A percentile compares a stretch with the other conserved stretches of the same genome.
Evolutionary conservation across 2,888 invertebrate genomes (phyloP).

Genomic region (Campoplex nolae): DNA sequence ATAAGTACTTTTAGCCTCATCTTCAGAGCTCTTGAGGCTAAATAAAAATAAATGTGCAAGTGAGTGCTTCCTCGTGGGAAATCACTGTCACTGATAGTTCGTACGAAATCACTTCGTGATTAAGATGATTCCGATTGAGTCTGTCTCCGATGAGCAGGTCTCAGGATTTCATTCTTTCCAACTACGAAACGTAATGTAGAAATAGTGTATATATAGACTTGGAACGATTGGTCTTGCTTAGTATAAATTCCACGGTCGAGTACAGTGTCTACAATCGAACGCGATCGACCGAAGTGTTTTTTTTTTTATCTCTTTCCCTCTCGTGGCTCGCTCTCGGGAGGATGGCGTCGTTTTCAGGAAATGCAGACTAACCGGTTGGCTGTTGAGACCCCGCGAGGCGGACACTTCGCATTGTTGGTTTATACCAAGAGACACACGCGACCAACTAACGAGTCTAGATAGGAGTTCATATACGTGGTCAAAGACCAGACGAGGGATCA

Average conservation of each 20-base stretch:
- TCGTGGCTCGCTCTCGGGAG: conserved; percentile 49
- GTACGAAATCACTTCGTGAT: not conserved
- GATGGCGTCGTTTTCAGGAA: conserved; percentile 78
- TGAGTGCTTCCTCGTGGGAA: not conserved
- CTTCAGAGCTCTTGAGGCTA: too few relatives aligned
- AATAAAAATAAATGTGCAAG: too few relatives aligned
- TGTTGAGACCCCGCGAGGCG: conserved; percentile 68
- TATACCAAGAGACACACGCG: conserved; percentile 42
- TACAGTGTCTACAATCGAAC: conserved; percentile 23
- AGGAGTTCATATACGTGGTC: not conserved
- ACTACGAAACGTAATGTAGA: conserved; percentile 4
- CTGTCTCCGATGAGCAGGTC: not conserved
- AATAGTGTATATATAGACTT: not conserved
- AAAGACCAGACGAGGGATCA: conserved; percentile 37
- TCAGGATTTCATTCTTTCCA: conserved; percentile 3
- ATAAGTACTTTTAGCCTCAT: too few relatives aligned
- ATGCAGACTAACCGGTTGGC: conserved; percentile 83
- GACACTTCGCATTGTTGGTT: conserved; percentile 71
- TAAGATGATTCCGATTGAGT: conserved; percentile 31
- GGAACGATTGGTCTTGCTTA: too few relatives aligned
- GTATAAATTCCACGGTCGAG: conserved; percentile 23
- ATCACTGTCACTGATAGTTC: not conserved
- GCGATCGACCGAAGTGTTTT: conserved; percentile 5
- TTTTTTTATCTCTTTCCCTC: conserved; percentile 15
- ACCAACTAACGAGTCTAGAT: conserved; percentile 14